These are phyloP conservation scores for Triplophysa dalaica DNA, from an alignment of 2,113 vertebrate species.

Conservation along the genomic window DNA sequence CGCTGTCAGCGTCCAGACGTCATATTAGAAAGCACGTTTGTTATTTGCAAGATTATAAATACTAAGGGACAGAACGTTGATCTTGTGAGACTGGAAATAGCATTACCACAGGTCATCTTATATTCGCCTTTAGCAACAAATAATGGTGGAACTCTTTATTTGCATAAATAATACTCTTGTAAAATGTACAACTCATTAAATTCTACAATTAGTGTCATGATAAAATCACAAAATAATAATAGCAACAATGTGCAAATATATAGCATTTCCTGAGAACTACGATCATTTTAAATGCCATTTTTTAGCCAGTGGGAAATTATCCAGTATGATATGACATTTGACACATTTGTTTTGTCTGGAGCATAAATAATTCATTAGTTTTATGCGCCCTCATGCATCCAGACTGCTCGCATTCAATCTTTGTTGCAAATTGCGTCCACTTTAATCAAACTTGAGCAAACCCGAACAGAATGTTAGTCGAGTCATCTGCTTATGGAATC, in stretches of 20 bases:
- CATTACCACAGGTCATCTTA: neutral
- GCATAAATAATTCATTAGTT: constrained; percentile 77
- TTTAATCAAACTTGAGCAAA: constrained; percentile 74
- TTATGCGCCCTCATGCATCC: constrained; percentile 70
- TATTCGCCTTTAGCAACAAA: neutral
- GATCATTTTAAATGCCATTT: constrained; percentile 17
- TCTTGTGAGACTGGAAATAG: neutral
- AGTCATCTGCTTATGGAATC: constrained; percentile 75
- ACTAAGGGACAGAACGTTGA: neutral
- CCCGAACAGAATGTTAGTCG: constrained; percentile 74
- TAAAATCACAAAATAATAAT: no score
- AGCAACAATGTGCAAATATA: neutral
- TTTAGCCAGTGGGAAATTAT: constrained; percentile 70
- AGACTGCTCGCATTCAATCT: constrained; percentile 73
- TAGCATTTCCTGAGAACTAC: constrained; percentile 35
- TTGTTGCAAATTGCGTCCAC: constrained; percentile 65
- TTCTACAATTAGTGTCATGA: no score
- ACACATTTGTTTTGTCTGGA: constrained; percentile 60
- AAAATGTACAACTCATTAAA: no score
- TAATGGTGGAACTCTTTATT: neutral
- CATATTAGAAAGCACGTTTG: constrained; percentile 69
- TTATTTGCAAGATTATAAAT: constrained; percentile 63
- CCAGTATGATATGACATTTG: constrained; percentile 69
- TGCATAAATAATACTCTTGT: neutral
- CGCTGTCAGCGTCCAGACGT: constrained; percentile 74